Conservation (phyloP, 2,797 vertebrate species). For the Prionace glauca region DNA sequence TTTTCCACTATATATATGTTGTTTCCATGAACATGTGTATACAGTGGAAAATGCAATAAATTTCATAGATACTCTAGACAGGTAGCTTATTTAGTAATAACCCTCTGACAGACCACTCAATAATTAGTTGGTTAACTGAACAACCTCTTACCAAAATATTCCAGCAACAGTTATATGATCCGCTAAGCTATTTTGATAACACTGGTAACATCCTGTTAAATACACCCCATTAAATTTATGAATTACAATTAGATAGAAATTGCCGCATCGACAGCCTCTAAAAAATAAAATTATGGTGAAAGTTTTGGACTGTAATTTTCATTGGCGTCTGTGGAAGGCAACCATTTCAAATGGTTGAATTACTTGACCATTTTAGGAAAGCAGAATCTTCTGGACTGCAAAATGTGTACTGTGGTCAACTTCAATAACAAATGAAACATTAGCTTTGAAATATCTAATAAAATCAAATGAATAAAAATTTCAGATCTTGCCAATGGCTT, state of each 20-base stretch:
- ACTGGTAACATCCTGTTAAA: neutral
- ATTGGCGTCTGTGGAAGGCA: neutral
- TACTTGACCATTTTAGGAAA: neutral
- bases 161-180: neutral
- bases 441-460: neutral
- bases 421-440: constrained; percentile 7
- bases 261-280: neutral
- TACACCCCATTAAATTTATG: constrained; percentile 23
- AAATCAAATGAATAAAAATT: neutral
- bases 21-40: neutral
- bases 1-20: neutral
- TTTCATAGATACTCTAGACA: neutral
- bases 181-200: neutral
- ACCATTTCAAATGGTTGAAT: constrained; percentile 27
- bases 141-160: constrained; percentile 17
- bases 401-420: neutral
- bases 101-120: neutral
- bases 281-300: constrained; percentile 15
- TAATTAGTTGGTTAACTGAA: neutral
- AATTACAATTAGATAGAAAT: neutral
- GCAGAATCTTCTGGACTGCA: neutral
- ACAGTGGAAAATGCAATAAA: neutral
- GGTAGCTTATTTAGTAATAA: neutral
- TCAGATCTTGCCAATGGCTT: neutral
- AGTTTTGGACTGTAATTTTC: neutral